Base-by-base conservation (phyloP, 2,888 invertebrate species). In the Abrostola tripartita region DNA sequence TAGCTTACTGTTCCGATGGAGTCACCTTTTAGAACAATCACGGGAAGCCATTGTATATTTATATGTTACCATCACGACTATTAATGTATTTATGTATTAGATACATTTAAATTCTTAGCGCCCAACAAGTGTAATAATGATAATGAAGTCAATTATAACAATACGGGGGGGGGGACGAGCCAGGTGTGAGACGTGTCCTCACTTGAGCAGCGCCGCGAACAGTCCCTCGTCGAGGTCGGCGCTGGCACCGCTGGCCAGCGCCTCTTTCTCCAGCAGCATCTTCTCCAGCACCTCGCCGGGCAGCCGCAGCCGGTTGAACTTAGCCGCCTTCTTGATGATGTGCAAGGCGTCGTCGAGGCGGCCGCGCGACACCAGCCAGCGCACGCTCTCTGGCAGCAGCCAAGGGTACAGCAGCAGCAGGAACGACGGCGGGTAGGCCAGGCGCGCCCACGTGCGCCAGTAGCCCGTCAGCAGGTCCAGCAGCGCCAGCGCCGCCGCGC, bases 321-420 rank as follows among this genome's bases (percentile, higher is more conserved):
- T 89, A 0, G 97, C 96, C 0, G 97, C 96, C 69, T 92, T 95
- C 54, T 93, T 92, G 47, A 97, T 91, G 24, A 96, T 95, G 4
- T 84, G 85, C 61, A 96, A 95, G 0, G 97, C 97, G 66, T 96
- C 95, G 0, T 95, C 90, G 53, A 95, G 88, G 61, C 96, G 94
- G 4, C 96, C 96, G 70, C 96, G 96, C 6, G 96, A 96, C 11
- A 97, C 87, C 41, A 97, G 94, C 98, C 98, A 98, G 74, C 98
- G 95, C 41, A 97, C 95, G 54, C 97, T 97, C 91, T 97, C 97
- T 0, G 97, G 97, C 54, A 97, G 89, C 47, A 97, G 79, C 96
- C 97, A 96, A 41, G 96, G 95, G 83, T 97, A 97, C 14, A 95
- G 88, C 47, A 98, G 86, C 41, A 97, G 95, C 0, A 97, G 85